Conservation (phyloP, 2,113 vertebrate species). For the Sinosuthora webbiana region DNA sequence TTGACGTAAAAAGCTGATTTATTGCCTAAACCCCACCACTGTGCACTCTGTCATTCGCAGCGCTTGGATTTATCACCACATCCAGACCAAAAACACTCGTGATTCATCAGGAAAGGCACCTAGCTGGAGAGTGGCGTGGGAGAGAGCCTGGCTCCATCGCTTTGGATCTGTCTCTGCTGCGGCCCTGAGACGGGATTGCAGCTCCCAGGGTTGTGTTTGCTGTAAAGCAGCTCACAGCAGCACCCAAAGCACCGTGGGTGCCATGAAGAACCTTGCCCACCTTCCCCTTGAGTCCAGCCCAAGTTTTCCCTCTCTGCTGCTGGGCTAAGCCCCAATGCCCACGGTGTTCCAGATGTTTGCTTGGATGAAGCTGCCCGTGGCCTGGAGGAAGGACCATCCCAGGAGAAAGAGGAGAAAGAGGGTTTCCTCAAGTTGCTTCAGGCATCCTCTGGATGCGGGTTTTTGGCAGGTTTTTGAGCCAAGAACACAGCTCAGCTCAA, state of each 20-base stretch:
- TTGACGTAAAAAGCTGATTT: neutral
- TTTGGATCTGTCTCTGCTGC: neutral
- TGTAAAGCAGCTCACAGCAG: neutral
- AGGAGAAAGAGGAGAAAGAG: neutral
- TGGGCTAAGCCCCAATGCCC: neutral
- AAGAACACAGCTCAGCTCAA: neutral
- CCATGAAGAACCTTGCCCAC: neutral
- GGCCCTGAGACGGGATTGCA: neutral
- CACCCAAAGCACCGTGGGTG: neutral
- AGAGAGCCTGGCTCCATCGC: neutral
- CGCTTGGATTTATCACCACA: neutral
- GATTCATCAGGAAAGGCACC: neutral
- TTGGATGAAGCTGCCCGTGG: neutral
- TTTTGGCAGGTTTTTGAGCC: neutral
- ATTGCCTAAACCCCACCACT: neutral
- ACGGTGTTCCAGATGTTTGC: neutral
- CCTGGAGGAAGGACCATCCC: neutral
- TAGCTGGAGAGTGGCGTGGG: neutral
- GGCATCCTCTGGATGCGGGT: neutral
- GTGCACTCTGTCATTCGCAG: fast-evolving
- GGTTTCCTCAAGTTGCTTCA: neutral
- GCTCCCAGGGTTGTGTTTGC: neutral
- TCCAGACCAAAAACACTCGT: neutral
- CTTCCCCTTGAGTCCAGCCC: neutral
- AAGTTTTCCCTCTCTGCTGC: neutral